A percentile compares a stretch with the other conserved stretches of the same genome.
These are phyloP conservation scores for Lethenteron reissneri DNA, from an alignment of 2,113 vertebrate genomes.

Conservation along the genomic window DNA sequence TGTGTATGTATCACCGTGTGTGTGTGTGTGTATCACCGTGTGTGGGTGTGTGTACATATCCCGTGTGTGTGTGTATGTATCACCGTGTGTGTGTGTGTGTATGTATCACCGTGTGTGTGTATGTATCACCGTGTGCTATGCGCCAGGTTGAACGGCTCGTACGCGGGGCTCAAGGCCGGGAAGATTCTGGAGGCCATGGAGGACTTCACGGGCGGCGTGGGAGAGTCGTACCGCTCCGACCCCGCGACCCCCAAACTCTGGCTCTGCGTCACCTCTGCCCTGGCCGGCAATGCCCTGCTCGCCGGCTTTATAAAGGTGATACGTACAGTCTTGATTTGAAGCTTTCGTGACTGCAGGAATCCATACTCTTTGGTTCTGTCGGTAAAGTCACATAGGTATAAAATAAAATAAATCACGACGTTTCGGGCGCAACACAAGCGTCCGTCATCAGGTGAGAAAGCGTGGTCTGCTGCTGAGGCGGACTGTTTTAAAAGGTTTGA, in stretches of 20 bases:
- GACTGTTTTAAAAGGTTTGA: too few species aligned
- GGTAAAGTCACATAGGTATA: too few species aligned
- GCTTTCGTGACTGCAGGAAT: too few species aligned
- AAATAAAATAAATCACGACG: too few species aligned
- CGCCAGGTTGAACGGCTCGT: background rate
- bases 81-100: background rate
- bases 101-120: background rate
- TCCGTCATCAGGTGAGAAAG: too few species aligned
- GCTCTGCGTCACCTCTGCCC: background rate
- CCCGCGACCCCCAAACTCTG: background rate
- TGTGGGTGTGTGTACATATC: too few species aligned
- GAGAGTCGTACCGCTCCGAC: background rate
- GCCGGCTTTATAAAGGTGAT: slow-evolving; percentile 1
- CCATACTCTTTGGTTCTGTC: too few species aligned
- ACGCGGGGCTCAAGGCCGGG: slow-evolving; percentile 31
- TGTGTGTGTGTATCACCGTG: too few species aligned
- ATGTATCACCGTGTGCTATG: background rate
- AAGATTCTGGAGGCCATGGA: slow-evolving; percentile 45
- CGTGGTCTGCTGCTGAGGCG: too few species aligned
- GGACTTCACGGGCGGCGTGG: slow-evolving; percentile 55
- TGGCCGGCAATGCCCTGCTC: background rate
- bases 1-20: background rate
- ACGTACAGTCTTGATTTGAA: too few species aligned
- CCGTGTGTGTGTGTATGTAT: background rate
- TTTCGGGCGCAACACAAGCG: too few species aligned